Evolutionary conservation across 1,140 invertebrate species (phyloP).

Genomic region (Notospermus geniculatus): DNA sequence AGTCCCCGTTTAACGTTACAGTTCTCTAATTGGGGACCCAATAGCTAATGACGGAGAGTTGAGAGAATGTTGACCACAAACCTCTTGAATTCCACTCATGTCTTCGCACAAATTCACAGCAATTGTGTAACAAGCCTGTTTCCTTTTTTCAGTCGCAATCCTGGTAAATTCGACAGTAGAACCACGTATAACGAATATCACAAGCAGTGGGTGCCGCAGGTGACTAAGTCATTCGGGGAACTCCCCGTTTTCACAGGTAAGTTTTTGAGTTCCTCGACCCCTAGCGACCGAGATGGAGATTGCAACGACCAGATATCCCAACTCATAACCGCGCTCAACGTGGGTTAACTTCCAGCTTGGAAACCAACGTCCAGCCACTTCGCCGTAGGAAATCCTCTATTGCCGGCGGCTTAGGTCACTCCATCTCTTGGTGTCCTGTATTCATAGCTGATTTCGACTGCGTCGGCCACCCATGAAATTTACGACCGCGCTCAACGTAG

Average conservation of each 20-base stretch:
- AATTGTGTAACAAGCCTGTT: background rate
- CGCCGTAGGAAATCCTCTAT: background rate
- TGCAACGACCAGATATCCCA: background rate
- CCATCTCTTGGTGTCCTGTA: too few species aligned
- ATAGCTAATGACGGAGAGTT: too few species aligned
- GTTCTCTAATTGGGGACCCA: too few species aligned
- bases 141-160: constrained; percentile 3
- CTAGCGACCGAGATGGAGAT: background rate
- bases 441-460: too few species aligned
- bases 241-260: constrained; percentile 49
- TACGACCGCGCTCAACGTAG: too few species aligned
- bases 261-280: background rate
- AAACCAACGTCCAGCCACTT: background rate
- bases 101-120: too few species aligned
- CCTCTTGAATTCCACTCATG: too few species aligned
- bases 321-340: background rate
- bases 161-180: constrained; percentile 38
- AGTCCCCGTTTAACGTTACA: too few species aligned
- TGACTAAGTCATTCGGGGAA: constrained; percentile 40
- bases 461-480: too few species aligned
- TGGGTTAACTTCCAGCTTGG: background rate
- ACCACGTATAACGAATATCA: constrained; percentile 46
- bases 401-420: too few species aligned
- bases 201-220: constrained; percentile 44
- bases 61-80: too few species aligned